Evolutionary conservation across 2,113 vertebrate genomes (phyloP).

Genomic region (Rhombomys opimus): DNA sequence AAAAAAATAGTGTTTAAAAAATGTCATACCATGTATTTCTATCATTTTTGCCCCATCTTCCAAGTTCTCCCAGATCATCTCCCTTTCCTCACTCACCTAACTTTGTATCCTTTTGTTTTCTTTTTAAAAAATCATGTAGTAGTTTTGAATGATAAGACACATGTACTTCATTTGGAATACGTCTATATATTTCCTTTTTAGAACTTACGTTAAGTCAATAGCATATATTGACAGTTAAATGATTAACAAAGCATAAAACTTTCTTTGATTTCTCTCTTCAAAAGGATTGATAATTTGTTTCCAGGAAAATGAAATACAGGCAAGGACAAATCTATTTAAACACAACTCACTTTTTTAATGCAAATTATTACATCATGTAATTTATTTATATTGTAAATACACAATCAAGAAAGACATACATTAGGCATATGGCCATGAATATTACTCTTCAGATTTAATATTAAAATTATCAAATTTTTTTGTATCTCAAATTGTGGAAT

Average conservation of each 20-base stretch:
- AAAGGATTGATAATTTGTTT: not conserved
- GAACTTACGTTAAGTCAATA: constrained; percentile 76
- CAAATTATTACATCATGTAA: not conserved
- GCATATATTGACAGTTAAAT: constrained; percentile 56
- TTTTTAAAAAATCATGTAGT: not conserved
- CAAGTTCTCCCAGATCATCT: not conserved
- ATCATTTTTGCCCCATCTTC: too few relatives aligned
- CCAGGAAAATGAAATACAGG: constrained; percentile 23
- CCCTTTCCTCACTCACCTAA: too few relatives aligned
- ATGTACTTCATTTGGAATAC: not conserved
- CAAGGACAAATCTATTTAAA: constrained; percentile 53
- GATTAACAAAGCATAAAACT: constrained; percentile 46
- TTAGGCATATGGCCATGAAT: constrained; percentile 58
- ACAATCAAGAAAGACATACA: constrained; percentile 25
- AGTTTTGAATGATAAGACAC: not conserved
- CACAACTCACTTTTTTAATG: not conserved
- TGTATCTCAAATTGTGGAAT: constrained; percentile 50
- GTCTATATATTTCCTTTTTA: constrained; percentile 43
- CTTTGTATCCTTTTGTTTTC: not conserved
- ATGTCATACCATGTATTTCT: not conserved
- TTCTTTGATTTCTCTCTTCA: constrained; percentile 31
- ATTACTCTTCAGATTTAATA: constrained; percentile 59
- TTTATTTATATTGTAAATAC: constrained; percentile 56
- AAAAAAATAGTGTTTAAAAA: not conserved
- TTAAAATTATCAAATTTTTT: constrained; percentile 64